Evolutionary conservation across 1,140 invertebrate species (phyloP).

Genomic region (Marisa cornuarietis): DNA sequence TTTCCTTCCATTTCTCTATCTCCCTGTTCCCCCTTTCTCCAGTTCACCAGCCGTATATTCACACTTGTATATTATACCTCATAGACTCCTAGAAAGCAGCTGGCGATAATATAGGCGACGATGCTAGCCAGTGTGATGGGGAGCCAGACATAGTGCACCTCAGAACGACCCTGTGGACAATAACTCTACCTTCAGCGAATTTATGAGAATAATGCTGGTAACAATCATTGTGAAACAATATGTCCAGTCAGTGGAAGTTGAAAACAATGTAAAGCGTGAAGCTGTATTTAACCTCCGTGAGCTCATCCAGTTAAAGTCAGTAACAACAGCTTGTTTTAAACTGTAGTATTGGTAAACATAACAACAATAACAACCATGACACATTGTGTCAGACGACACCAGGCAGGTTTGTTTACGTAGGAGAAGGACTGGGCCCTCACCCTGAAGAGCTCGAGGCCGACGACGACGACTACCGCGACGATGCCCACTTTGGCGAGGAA

Average conservation of each 20-base stretch:
- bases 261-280: no score
- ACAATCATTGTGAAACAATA: background rate
- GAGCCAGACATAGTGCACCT: constrained; percentile 59
- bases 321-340: no score
- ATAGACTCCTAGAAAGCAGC: constrained; percentile 90
- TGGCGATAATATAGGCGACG: constrained; percentile 90
- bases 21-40: background rate
- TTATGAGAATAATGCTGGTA: background rate
- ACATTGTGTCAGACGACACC: no score
- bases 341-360: background rate
- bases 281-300: no score
- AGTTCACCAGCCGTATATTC: background rate
- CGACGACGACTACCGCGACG: constrained; percentile 69
- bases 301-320: no score
- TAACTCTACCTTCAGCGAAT: background rate
- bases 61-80: constrained; percentile 75
- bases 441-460: constrained; percentile 70
- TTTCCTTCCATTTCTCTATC: background rate
- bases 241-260: no score
- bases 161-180: constrained; percentile 37
- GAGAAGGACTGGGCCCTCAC: constrained; percentile 31
- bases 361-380: background rate
- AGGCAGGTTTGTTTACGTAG: background rate
- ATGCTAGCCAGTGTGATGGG: constrained; percentile 85
- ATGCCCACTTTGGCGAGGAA: constrained; percentile 89